Evolutionary conservation across 2,113 vertebrate genomes (phyloP).

Genomic region (Chunga burmeisteri): DNA sequence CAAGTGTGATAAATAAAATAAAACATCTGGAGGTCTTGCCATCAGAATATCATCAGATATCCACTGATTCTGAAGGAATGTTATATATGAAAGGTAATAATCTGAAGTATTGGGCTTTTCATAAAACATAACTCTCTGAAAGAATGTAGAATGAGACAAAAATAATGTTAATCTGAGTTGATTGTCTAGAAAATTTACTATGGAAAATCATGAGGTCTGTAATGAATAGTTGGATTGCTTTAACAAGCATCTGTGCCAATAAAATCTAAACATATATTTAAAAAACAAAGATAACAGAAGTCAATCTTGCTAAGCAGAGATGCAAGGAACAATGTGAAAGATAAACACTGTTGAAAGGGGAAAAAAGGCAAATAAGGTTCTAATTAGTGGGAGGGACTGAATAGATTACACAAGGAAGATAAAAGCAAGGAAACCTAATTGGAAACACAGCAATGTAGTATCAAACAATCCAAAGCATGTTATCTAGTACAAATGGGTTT

Average conservation of each 20-base stretch:
- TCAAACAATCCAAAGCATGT: constrained; percentile 37
- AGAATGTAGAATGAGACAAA: constrained; percentile 44
- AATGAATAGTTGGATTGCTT: constrained; percentile 54
- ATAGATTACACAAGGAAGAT: constrained; percentile 58
- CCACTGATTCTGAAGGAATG: constrained; percentile 28
- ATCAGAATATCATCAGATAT: constrained; percentile 66
- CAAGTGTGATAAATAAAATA: constrained; percentile 66
- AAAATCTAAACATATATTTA: constrained; percentile 62
- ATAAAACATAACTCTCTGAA: constrained; percentile 37
- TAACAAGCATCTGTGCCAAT: constrained; percentile 8
- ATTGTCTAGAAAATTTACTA: constrained; percentile 70
- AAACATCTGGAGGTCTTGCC: constrained; percentile 60
- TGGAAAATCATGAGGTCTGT: constrained; percentile 59
- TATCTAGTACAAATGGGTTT: background rate
- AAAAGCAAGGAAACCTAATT: constrained; percentile 64
- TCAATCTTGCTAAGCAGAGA: constrained; percentile 43
- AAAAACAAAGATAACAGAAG: constrained; percentile 70
- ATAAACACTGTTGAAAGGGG: constrained; percentile 40
- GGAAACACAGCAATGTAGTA: constrained; percentile 51
- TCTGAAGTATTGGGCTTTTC: constrained; percentile 22
- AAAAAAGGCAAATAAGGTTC: constrained; percentile 60
- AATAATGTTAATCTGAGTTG: constrained; percentile 43
- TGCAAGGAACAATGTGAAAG: constrained; percentile 26
- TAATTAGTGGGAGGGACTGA: constrained; percentile 67
- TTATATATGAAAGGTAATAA: constrained; percentile 55